Base-by-base conservation (phyloP, 2,888 invertebrate species). In the Xestoiulus laeticollis region DNA sequence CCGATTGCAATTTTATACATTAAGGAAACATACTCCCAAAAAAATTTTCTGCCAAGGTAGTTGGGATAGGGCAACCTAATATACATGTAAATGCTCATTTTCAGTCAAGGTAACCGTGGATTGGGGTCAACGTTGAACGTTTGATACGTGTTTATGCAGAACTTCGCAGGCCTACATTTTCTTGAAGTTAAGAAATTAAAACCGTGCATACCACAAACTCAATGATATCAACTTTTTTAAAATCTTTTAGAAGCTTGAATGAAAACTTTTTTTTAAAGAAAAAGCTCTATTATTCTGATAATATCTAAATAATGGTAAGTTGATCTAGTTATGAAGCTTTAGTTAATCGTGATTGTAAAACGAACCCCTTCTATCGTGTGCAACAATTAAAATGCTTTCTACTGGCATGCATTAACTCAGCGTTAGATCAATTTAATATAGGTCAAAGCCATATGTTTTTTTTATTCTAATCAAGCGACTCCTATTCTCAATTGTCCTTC, bases 401-500 rank as follows among this genome's bases (percentile, higher is more conserved):
- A 19, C 16, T 48, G 14, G 48, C 48, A 48, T 16, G 48, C 48
- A 14, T 59, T n/a, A 59, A n/a, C 6, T n/a, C n/a, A n/a, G 48
- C 48, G 16, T 59, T n/a, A 59, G 59, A 22, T 59, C 59, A 59
- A 59, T 59, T 59, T 59, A 59, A 59, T 59, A 3, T 59, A 59
- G 59, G 59, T 59, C 59, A 59, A 59, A 59, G 59, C n/a, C 59
- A 59, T 59, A 59, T 59, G 48, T 48, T 48, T 59, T 59, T 59
- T 22, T 59, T 59, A 59, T 59, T 59, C 59, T n/a, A 59, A 59
- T 59, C 59, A 59, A 59, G 19, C 59, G 59, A 6, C 59, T 59
- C 59, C 59, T 59, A 59, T 59, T 59, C 59, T 59, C 59, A n/a
- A 59, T 59, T 59, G 59, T 59, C 59, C 59, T 59, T 59, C 59